These are phyloP conservation scores for Tolypeutes matacus DNA, from an alignment of 2,797 vertebrate species.

Conservation along the genomic window DNA sequence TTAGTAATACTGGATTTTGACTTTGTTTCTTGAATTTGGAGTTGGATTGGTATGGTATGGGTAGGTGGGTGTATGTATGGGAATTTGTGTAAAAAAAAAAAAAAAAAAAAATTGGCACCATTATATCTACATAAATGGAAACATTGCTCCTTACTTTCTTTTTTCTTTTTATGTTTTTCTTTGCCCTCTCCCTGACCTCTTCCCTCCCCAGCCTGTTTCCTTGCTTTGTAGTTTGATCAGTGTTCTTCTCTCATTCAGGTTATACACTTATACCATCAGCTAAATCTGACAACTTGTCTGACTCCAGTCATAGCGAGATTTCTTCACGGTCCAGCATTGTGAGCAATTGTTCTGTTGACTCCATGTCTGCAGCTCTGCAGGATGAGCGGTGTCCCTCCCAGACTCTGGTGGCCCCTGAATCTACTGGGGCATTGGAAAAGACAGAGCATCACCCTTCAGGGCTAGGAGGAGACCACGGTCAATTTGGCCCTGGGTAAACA, in stretches of 20 bases:
- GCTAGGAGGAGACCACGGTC: slow-evolving; percentile 86
- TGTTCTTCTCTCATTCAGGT: slow-evolving; percentile 86
- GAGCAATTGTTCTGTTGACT: slow-evolving; percentile 95
- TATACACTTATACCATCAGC: slow-evolving; percentile 91
- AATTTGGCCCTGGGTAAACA: slow-evolving; percentile 91
- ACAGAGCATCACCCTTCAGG: slow-evolving; percentile 85
- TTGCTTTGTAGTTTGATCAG: slow-evolving; percentile 41
- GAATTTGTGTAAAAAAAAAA: neutral
- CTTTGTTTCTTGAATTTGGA: slow-evolving; percentile 8
- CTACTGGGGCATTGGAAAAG: slow-evolving; percentile 78
- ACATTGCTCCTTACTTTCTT: neutral
- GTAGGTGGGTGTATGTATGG: neutral
- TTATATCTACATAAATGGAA: neutral
- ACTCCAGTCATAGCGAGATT: slow-evolving; percentile 98
- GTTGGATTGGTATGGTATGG: neutral
- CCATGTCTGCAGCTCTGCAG: slow-evolving; percentile 89
- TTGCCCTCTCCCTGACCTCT: neutral
- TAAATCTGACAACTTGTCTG: slow-evolving; percentile 94
- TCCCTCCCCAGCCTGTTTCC: neutral
- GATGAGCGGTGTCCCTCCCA: slow-evolving; percentile 90
- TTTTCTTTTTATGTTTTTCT: neutral
- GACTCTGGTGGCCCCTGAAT: slow-evolving; percentile 82
- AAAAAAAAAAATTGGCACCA: neutral
- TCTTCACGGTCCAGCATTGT: slow-evolving; percentile 96
- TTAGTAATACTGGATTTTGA: neutral